Percentiles rank a stretch among this genome's conserved stretches.
Evolutionary conservation across 2,797 vertebrate species (phyloP).

Genomic region (Fratercula arctica): DNA sequence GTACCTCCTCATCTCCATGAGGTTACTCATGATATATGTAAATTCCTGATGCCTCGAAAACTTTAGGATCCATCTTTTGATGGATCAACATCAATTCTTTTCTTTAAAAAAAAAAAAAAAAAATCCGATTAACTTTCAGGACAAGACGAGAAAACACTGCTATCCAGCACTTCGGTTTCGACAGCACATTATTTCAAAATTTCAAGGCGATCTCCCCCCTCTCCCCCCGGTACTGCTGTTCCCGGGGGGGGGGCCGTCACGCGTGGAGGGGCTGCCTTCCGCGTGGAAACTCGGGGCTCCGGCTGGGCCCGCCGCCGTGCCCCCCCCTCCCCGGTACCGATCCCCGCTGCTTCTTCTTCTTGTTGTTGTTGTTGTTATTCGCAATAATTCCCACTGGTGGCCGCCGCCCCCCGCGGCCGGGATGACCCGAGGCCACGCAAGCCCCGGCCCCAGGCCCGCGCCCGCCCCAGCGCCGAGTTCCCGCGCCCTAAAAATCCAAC

Average conservation of each 20-base stretch:
- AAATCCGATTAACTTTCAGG: background rate
- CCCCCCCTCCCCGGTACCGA: background rate
- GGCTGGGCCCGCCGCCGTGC: background rate
- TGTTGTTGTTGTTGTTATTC: background rate
- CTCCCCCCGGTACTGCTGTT: accelerated
- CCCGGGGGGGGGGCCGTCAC: background rate
- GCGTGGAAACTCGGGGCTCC: background rate
- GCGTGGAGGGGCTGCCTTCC: background rate
- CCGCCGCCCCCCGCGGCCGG: background rate
- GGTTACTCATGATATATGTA: background rate
- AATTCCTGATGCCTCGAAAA: background rate
- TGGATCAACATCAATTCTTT: background rate
- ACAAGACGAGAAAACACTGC: background rate
- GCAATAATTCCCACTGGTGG: background rate
- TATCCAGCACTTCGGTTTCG: background rate
- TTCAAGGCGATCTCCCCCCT: background rate
- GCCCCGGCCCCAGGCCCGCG: background rate
- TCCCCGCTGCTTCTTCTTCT: no score
- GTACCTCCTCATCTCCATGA: background rate
- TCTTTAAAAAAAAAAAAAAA: background rate
- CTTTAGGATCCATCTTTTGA: background rate
- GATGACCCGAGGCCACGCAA: background rate
- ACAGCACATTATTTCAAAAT: background rate
- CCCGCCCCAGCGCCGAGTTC: background rate
- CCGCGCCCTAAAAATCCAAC: background rate